Percentiles rank a stretch among this genome's conserved stretches.
Evolutionary conservation across 2,888 invertebrate species (phyloP).

Genomic region (Glaucopsyche alexis): DNA sequence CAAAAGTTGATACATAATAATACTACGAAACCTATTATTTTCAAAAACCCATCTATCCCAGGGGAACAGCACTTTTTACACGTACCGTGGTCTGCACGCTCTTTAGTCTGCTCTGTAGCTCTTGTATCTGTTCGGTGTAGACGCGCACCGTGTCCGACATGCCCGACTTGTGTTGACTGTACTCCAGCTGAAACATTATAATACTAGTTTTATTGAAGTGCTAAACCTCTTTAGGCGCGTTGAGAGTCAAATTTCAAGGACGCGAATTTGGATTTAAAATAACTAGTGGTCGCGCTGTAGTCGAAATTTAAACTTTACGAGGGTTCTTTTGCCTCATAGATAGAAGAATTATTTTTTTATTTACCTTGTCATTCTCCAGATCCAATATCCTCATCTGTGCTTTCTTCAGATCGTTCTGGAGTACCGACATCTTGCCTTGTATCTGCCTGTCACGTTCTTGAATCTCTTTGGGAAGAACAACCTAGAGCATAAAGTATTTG

Average conservation of each 20-base stretch:
- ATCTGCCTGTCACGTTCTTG: conserved; percentile 51
- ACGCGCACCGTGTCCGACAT: conserved; percentile 53
- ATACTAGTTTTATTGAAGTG: too few relatives aligned
- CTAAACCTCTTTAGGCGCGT: too few relatives aligned
- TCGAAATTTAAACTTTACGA: too few relatives aligned
- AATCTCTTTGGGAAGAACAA: conserved; percentile 47
- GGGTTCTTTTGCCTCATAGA: too few relatives aligned
- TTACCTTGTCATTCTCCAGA: conserved; percentile 36
- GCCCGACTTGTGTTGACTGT: conserved; percentile 58
- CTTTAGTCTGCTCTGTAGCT: conserved; percentile 58
- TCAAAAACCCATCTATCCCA: too few relatives aligned
- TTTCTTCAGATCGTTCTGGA: conserved; percentile 62
- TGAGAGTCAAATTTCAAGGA: too few relatives aligned
- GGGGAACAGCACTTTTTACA: too few relatives aligned
- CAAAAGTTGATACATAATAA: too few relatives aligned
- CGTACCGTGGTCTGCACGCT: conserved; percentile 64
- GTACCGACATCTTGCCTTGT: conserved; percentile 48
- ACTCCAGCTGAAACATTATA: conserved; percentile 58
- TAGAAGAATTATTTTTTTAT: neutral
- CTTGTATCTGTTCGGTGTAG: conserved; percentile 64
- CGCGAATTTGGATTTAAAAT: too few relatives aligned
- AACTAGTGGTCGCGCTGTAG: too few relatives aligned
- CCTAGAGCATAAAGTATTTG: neutral
- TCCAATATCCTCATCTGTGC: conserved; percentile 65
- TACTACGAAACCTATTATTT: too few relatives aligned